Conservation (phyloP, 92 coral and sea anemone genomes). For the Pocillopora meandrina region DNA sequence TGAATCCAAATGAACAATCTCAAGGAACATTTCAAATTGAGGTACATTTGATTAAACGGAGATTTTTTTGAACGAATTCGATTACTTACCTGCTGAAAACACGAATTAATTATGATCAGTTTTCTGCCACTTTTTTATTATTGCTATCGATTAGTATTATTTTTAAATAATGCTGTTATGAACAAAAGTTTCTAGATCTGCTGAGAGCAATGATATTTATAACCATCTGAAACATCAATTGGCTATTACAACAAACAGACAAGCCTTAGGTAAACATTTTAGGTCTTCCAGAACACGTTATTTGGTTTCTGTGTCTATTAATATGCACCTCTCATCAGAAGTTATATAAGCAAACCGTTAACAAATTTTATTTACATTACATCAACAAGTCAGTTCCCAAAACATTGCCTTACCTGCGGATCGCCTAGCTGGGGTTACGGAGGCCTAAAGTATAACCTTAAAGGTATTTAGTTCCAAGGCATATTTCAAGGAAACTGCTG, state of each 20-base stretch:
- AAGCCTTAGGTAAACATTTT: background rate
- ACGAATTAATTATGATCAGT: background rate
- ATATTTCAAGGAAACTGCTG: background rate
- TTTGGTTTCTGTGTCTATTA: background rate
- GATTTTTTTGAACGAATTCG: background rate
- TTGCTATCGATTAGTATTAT: background rate
- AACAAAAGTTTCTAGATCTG: background rate
- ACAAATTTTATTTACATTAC: background rate
- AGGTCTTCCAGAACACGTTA: background rate
- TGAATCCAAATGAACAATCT: constrained; percentile 6
- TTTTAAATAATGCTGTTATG: background rate
- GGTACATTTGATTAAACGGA: background rate
- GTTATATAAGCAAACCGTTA: background rate
- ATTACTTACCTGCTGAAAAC: background rate
- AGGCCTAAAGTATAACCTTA: too few relatives aligned
- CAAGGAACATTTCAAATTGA: background rate
- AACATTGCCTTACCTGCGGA: background rate
- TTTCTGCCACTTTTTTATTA: background rate
- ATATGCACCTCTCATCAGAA: background rate
- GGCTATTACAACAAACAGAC: background rate
- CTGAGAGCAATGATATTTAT: background rate
- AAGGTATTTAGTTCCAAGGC: too few relatives aligned
- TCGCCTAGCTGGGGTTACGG: background rate
- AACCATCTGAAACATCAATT: background rate
- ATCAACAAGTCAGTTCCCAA: background rate